Conservation (phyloP, 2,888 invertebrate genomes). For the Oegoconia quadripuncta region DNA sequence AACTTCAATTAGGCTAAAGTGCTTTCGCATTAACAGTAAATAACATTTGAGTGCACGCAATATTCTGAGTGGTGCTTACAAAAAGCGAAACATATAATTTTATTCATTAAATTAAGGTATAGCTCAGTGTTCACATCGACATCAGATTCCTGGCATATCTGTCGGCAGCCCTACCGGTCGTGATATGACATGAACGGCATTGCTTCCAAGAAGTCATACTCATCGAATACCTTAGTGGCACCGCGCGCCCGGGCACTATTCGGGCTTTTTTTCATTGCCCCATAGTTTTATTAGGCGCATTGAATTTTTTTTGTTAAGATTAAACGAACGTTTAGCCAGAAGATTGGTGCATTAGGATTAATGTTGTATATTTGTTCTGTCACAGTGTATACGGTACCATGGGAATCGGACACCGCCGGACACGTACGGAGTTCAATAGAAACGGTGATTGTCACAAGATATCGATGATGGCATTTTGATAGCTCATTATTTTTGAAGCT, state of each 20-base stretch:
- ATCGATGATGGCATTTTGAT: constrained; percentile 13
- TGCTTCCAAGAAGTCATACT: constrained; percentile 73
- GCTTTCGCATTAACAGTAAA: neutral
- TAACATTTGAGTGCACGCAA: neutral
- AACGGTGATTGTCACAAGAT: constrained; percentile 12
- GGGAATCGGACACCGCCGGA: constrained; percentile 37
- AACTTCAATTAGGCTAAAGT: neutral
- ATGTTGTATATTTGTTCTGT: constrained; percentile 69
- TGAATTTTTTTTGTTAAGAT: constrained; percentile 77
- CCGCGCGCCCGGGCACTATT: constrained; percentile 44
- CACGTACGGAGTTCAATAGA: constrained; percentile 5
- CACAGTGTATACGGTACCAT: constrained; percentile 44
- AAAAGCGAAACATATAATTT: neutral
- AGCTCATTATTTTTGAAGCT: constrained; percentile 10
- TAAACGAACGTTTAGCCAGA: constrained; percentile 68
- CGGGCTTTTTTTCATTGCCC: constrained; percentile 57
- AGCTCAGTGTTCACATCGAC: constrained; percentile 14
- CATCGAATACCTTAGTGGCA: constrained; percentile 71
- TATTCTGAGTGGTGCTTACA: no score
- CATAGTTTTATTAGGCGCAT: constrained; percentile 72
- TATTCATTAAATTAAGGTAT: neutral
- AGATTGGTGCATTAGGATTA: constrained; percentile 75
- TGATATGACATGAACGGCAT: constrained; percentile 67
- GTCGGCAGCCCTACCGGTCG: constrained; percentile 54
- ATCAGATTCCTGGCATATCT: constrained; percentile 30